Conservation (phyloP, 2,888 invertebrate genomes). For the Agriotes lineatus region DNA sequence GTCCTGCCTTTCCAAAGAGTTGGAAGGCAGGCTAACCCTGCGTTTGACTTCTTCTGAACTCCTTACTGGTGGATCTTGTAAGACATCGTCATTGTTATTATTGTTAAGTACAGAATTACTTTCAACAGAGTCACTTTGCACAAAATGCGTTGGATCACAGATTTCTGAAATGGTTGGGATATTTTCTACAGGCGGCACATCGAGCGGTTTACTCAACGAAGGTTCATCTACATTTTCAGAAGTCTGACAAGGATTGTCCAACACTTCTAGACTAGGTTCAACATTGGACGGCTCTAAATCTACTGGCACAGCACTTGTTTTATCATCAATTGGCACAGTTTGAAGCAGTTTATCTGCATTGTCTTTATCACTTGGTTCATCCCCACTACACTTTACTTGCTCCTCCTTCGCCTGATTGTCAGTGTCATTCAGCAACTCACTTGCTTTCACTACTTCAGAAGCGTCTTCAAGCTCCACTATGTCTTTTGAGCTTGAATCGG, state of each 20-base stretch:
- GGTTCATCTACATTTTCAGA: constrained; percentile 22
- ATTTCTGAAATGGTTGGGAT: constrained; percentile 80
- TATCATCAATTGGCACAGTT: constrained; percentile 58
- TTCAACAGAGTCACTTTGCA: constrained; percentile 50
- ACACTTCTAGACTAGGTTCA: constrained; percentile 61
- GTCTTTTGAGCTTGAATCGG: neutral
- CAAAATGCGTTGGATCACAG: constrained; percentile 76
- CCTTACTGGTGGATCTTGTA: constrained; percentile 27
- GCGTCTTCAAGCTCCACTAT: neutral
- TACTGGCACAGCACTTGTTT: constrained; percentile 66
- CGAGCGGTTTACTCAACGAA: constrained; percentile 22
- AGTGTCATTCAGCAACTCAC: constrained; percentile 33
- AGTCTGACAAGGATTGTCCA: constrained; percentile 31
- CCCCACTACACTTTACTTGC: constrained; percentile 56
- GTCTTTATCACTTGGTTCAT: constrained; percentile 53
- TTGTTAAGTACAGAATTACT: constrained; percentile 43
- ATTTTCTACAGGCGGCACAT: constrained; percentile 67
- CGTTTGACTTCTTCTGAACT: constrained; percentile 57
- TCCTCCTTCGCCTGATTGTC: constrained; percentile 53
- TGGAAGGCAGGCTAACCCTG: constrained; percentile 73
- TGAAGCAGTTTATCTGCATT: constrained; percentile 38
- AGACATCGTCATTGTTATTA: constrained; percentile 26
- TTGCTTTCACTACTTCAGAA: neutral
- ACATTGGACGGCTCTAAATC: constrained; percentile 67
- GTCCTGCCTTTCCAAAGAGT: constrained; percentile 59